phyloP scores from a whole-genome alignment of 2,888 invertebrate genomes.

The Vandiemenella viatica region DNA sequence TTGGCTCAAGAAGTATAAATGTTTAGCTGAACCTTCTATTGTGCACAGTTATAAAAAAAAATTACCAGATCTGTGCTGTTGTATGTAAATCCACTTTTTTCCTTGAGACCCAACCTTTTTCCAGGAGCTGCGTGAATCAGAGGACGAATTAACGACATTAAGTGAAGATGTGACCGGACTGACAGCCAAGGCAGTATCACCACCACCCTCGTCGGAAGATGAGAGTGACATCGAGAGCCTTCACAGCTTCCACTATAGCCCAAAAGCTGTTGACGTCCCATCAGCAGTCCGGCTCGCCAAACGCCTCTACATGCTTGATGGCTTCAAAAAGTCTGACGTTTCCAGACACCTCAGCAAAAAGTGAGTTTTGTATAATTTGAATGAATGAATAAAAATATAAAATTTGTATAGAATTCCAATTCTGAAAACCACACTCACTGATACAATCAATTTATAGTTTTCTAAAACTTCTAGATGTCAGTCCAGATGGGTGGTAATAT shows the following conservation, averaged over 20 bases:
- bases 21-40: no score
- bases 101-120: no score
- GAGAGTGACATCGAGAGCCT: constrained; percentile 80
- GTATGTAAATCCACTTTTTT: no score
- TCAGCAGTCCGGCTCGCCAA: constrained; percentile 90
- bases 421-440: no score
- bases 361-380: constrained; percentile 48
- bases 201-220: constrained; percentile 52
- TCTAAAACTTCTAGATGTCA: no score
- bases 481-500: no score
- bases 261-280: constrained; percentile 81
- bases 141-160: constrained; percentile 27
- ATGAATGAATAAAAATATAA: no score
- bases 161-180: constrained; percentile 13
- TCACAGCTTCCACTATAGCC: constrained; percentile 85
- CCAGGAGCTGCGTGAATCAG: constrained; percentile 29
- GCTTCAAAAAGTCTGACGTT: constrained; percentile 94
- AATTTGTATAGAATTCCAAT: no score
- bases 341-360: constrained; percentile 95
- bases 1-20: no score
- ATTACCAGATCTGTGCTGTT: no score
- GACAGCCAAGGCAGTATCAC: constrained; percentile 25
- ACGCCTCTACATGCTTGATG: constrained; percentile 83
- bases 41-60: no score
- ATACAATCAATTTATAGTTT: no score